Percentiles rank a stretch among this genome's conserved stretches.
Conservation (phyloP, 1,140 invertebrate species). For the Sarcophaga bullata region DNA sequence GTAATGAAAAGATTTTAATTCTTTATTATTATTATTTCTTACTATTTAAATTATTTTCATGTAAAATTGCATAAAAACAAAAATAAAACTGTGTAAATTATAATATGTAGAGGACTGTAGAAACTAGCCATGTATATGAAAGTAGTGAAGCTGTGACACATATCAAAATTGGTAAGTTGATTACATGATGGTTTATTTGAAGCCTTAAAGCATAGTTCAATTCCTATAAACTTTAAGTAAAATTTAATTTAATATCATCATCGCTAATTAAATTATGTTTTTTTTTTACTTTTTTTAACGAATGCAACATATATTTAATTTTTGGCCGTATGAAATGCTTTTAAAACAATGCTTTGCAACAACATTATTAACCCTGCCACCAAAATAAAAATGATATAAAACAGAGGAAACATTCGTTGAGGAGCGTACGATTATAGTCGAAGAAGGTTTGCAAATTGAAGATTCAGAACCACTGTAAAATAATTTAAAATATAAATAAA, state of each 20-base stretch:
- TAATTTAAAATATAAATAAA: slow-evolving; percentile 15
- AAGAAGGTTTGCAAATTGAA: slow-evolving; percentile 66
- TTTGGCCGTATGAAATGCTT: slow-evolving; percentile 41
- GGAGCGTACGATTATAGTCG: slow-evolving; percentile 63
- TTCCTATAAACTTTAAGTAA: neutral
- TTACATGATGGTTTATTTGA: slow-evolving; percentile 7
- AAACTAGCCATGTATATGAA: slow-evolving; percentile 63
- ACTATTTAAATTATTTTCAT: slow-evolving; percentile 20
- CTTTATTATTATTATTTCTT: too few species aligned
- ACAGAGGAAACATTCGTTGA: slow-evolving; percentile 65
- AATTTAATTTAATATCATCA: neutral
- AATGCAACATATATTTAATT: slow-evolving; percentile 42
- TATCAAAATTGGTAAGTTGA: slow-evolving; percentile 62
- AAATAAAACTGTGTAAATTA: neutral
- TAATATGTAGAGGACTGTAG: slow-evolving; percentile 61
- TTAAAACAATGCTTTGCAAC: slow-evolving; percentile 40
- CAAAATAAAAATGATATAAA: slow-evolving; percentile 49
- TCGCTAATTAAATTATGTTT: slow-evolving; percentile 30
- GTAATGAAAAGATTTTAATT: too few species aligned
- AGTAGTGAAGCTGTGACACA: slow-evolving; percentile 64
- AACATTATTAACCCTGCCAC: slow-evolving; percentile 41
- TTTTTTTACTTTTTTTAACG: slow-evolving; percentile 27
- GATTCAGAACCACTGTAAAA: slow-evolving; percentile 62
- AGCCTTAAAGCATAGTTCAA: too few species aligned
- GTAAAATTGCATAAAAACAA: neutral